Evolutionary conservation across 2,888 invertebrate species (phyloP).

Genomic region (Drosophila conformis): DNA sequence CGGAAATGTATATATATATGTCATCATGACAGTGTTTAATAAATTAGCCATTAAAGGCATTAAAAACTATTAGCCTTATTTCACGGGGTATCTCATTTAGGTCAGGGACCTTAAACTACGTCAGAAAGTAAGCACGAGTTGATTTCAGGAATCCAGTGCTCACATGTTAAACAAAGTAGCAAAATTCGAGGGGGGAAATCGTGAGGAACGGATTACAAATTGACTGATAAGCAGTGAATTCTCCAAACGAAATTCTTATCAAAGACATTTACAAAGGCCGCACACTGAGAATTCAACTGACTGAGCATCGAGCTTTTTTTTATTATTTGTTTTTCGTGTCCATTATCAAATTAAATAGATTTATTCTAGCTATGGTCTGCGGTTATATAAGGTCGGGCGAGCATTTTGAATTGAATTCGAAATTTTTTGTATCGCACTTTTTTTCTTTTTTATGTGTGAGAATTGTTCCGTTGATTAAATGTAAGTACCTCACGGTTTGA

Average conservation of each 20-base stretch:
- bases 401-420: constrained; percentile 16
- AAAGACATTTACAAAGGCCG: constrained; percentile 33
- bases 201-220: constrained; percentile 35
- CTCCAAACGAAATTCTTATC: constrained; percentile 39
- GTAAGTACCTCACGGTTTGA: constrained; percentile 75
- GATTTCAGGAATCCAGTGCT: neutral
- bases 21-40: neutral
- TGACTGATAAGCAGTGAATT: constrained; percentile 12
- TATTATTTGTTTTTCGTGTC: neutral
- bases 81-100: neutral
- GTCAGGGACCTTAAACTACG: constrained; percentile 18
- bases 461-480: constrained; percentile 36
- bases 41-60: neutral
- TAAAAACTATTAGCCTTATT: neutral
- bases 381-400: constrained; percentile 37
- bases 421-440: constrained; percentile 28
- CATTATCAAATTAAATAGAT: constrained; percentile 35
- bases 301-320: neutral
- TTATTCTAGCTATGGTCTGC: constrained; percentile 9
- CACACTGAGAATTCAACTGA: constrained; percentile 17
- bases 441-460: neutral
- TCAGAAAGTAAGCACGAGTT: constrained; percentile 28
- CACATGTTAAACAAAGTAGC: constrained; percentile 24
- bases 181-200: neutral
- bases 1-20: too few relatives aligned